phyloP scores from a whole-genome alignment of 2,888 invertebrate species.

The Bimastos eiseni region DNA sequence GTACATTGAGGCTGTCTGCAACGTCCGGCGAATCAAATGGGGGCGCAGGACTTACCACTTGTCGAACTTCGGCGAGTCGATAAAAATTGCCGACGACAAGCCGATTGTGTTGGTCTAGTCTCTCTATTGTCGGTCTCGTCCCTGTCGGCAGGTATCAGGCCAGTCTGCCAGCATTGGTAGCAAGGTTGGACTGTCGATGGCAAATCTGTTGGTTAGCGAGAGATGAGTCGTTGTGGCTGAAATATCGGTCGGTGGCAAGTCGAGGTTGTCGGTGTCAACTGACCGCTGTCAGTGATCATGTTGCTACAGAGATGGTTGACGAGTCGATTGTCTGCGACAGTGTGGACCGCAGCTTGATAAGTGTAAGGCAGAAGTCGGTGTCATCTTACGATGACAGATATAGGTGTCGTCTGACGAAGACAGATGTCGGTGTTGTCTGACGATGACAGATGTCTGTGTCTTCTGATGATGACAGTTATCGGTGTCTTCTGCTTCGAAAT shows the following conservation, averaged over 20 bases:
- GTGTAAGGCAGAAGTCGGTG: too few relatives aligned
- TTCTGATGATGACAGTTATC: too few relatives aligned
- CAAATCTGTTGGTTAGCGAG: background rate
- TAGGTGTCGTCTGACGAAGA: background rate
- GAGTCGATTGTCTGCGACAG: too few relatives aligned
- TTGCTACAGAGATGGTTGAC: too few relatives aligned
- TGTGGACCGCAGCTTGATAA: too few relatives aligned
- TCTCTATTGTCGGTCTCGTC: background rate
- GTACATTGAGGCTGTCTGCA: constrained; percentile 57
- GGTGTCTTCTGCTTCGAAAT: background rate
- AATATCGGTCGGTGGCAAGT: background rate
- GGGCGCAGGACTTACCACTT: constrained; percentile 56
- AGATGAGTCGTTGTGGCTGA: background rate
- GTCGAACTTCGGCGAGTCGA: constrained; percentile 51
- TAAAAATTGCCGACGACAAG: constrained; percentile 48
- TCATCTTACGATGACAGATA: background rate
- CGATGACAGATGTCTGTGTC: too few relatives aligned
- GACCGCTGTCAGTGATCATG: too few relatives aligned
- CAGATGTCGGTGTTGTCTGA: background rate
- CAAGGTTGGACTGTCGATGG: background rate
- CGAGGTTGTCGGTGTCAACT: background rate
- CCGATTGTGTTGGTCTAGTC: constrained; percentile 40
- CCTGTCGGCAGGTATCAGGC: background rate
- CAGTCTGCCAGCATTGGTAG: background rate
- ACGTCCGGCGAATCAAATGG: constrained; percentile 58